These are phyloP conservation scores for Butorides virescens DNA, from an alignment of 2,113 vertebrate genomes.

Conservation along the genomic window DNA sequence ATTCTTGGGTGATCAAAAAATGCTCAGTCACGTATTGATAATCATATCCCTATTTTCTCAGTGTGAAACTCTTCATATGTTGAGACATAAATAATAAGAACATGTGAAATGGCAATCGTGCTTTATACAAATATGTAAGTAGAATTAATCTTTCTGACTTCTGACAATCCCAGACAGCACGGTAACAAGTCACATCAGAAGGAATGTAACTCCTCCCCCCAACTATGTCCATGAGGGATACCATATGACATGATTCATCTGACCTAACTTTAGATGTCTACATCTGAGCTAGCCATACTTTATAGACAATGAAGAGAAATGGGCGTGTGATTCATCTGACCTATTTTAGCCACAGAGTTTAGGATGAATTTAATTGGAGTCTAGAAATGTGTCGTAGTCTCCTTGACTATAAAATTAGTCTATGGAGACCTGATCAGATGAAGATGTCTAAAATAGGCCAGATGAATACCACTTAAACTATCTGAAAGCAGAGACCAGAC, in stretches of 20 bases:
- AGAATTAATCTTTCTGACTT: background rate
- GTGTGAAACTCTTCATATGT: background rate
- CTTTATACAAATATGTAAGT: background rate
- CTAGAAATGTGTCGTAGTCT: background rate
- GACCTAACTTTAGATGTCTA: background rate
- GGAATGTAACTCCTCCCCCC: conserved; percentile 26
- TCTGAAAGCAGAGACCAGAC: background rate
- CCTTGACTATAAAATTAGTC: conserved; percentile 18
- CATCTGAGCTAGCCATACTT: background rate
- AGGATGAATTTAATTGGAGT: conserved; percentile 10
- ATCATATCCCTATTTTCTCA: background rate
- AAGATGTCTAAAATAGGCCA: background rate
- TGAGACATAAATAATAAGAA: background rate
- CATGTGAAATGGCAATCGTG: background rate
- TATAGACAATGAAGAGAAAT: background rate
- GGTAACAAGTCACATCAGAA: background rate
- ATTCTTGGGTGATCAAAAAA: background rate
- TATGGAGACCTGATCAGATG: background rate
- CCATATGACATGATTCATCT: conserved; percentile 7
- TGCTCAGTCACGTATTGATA: background rate
- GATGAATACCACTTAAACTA: background rate
- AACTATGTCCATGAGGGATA: background rate
- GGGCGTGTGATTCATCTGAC: conserved; percentile 9
- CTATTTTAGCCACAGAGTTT: background rate
- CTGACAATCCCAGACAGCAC: background rate